phyloP scores from a whole-genome alignment of 2,888 invertebrate genomes.

The Drosophila neutralis region DNA sequence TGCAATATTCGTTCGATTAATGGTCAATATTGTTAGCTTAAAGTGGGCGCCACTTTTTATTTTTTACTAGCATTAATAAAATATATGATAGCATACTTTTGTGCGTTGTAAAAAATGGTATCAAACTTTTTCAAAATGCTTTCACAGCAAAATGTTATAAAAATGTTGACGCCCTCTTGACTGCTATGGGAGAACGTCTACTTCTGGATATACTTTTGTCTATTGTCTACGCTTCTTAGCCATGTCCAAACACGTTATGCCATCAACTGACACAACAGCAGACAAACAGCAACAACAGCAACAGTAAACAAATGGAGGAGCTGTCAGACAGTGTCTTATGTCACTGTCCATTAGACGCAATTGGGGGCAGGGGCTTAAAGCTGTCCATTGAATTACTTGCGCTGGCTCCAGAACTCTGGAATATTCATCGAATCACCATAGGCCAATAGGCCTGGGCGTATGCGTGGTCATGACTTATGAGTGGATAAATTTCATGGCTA shows the following conservation, averaged over 20 bases:
- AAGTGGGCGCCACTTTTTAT: constrained; percentile 18
- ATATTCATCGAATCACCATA: constrained; percentile 50
- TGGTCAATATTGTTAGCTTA: neutral
- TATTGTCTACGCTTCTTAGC: constrained; percentile 61
- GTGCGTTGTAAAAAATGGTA: constrained; percentile 41
- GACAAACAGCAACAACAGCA: constrained; percentile 39
- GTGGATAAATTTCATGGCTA: constrained; percentile 57
- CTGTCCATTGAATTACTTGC: constrained; percentile 58
- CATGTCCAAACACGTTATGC: constrained; percentile 74
- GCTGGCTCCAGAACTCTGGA: constrained; percentile 30
- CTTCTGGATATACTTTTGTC: constrained; percentile 14
- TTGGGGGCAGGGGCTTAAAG: constrained; percentile 46
- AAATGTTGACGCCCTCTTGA: constrained; percentile 65
- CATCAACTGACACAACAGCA: constrained; percentile 52
- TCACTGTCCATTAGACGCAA: constrained; percentile 73
- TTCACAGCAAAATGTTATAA: constrained; percentile 37
- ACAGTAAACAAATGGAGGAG: constrained; percentile 34
- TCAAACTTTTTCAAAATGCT: constrained; percentile 42
- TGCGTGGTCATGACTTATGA: constrained; percentile 27
- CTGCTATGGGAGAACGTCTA: constrained; percentile 18
- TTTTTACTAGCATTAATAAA: constrained; percentile 23
- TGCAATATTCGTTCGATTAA: neutral
- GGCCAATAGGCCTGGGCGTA: constrained; percentile 4
- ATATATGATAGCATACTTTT: constrained; percentile 46
- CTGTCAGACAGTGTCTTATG: constrained; percentile 72